These are phyloP conservation scores for Melanaphis sacchari DNA, from an alignment of 1,140 invertebrate genomes.

Conservation along the genomic window DNA sequence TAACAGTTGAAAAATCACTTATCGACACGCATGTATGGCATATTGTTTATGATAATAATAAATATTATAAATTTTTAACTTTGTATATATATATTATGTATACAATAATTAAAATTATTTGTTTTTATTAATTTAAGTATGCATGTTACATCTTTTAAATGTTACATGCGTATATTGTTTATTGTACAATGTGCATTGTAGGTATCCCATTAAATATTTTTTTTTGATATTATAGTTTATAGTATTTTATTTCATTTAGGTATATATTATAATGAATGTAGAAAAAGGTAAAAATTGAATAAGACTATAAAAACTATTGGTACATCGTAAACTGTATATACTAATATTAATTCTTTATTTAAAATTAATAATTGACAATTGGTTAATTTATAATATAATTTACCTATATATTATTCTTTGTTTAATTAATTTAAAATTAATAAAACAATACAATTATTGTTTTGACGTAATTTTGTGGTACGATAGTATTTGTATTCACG, in stretches of 20 bases:
- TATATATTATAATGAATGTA: background rate
- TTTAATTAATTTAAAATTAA: background rate
- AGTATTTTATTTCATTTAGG: too few relatives aligned
- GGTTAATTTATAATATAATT: background rate
- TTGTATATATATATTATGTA: too few relatives aligned
- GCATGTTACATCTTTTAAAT: too few relatives aligned
- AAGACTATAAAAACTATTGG: background rate
- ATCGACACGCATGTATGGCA: background rate
- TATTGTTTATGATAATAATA: too few relatives aligned
- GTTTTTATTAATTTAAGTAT: background rate
- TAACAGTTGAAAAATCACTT: slow-evolving; percentile 4
- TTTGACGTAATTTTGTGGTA: background rate
- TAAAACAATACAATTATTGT: background rate
- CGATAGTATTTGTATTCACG: too few relatives aligned
- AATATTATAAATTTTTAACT: background rate
- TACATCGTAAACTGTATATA: too few relatives aligned
- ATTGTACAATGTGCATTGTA: too few relatives aligned
- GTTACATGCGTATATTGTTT: too few relatives aligned
- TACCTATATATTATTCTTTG: background rate
- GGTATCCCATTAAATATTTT: background rate
- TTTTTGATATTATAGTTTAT: background rate
- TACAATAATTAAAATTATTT: background rate
- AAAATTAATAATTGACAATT: background rate
- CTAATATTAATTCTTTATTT: background rate
- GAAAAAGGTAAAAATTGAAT: background rate